A percentile compares a stretch with the other conserved stretches of the same genome.
Conservation (phyloP, 92 coral and sea anemone genomes). For the Nematostella vectensis region DNA sequence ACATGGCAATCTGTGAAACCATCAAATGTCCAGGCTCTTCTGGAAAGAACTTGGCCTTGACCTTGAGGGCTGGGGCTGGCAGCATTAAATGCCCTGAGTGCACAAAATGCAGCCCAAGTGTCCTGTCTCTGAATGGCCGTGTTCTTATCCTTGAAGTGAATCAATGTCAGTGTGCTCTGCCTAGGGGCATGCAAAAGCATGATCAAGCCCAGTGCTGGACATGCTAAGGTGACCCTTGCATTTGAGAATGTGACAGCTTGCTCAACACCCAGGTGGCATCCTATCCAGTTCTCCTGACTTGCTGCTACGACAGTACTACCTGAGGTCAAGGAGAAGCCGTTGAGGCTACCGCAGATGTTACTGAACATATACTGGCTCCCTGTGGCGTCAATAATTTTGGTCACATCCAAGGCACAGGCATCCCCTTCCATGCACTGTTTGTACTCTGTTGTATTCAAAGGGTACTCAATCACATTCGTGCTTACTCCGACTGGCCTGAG, state of each 20-base stretch:
- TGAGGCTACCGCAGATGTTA: conserved; percentile 38
- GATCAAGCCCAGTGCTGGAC: conserved; percentile 30
- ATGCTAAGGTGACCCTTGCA: conserved; percentile 47
- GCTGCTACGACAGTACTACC: conserved; percentile 61
- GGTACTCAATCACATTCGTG: conserved; percentile 32
- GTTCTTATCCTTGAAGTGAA: conserved; percentile 54
- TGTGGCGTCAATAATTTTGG: conserved; percentile 48
- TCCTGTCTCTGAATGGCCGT: conserved; percentile 8
- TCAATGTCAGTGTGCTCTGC: conserved; percentile 33
- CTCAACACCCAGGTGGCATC: conserved; percentile 49
- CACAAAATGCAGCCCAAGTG: conserved; percentile 45
- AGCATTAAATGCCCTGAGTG: background rate
- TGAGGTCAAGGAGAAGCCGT: conserved; percentile 68
- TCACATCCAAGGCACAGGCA: conserved; percentile 47
- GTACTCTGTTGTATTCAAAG: conserved; percentile 22
- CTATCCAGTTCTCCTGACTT: conserved; percentile 49
- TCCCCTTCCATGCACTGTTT: conserved; percentile 18
- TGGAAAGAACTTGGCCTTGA: conserved; percentile 20
- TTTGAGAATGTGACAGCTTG: conserved; percentile 38
- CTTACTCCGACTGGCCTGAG: conserved; percentile 33
- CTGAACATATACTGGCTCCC: conserved; percentile 59
- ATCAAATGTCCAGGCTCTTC: conserved; percentile 24
- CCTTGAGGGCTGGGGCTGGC: conserved; percentile 6
- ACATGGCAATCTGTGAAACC: conserved; percentile 40
- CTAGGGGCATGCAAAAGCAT: conserved; percentile 39